Base-by-base conservation (phyloP, 2,797 vertebrate species). In the Oreochromis mossambicus region DNA sequence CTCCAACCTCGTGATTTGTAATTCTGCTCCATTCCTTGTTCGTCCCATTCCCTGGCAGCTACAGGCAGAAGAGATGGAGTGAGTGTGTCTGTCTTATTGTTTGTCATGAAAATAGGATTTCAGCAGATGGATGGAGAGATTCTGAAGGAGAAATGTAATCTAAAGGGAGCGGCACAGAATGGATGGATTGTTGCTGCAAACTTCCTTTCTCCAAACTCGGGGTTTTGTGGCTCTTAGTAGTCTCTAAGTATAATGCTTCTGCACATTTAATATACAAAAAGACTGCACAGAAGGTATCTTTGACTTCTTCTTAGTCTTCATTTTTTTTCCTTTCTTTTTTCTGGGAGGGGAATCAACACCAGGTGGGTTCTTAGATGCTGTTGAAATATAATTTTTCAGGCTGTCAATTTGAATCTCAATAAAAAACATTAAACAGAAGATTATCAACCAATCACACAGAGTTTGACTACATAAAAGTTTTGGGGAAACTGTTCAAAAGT, bases 41-140 rank as follows among this genome's bases (percentile, higher is more conserved):
- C 12, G 2, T 77, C 66, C 46, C 6, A 3, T 54, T 87, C 34
- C 68, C 41, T 80, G 88, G 80, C 82, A 88, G 86, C 80, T 86
- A 50, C 61, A 73, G 80, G 83, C 82, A 54, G 83, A 70, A 75
- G 75, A 86, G 84, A 87, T 85, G 82, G 84, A 90, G 82, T 56
- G 83, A 83, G 73, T 84, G 52, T 79, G 80, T 51, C 82, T 82
- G 43, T 87, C 79, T 86, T 80, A 90, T 82, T 92, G 85, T 92
- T 87, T 88, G 84, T 90, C 89, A 91, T 88, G 78, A 87, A 92
- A 92, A 91, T 90, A 88, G 85, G 86, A 92, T 91, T 93, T 87
- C 84, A 81, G 84, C 82, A 84, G 90, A 92, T 90, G 85, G 87
- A 91, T 89, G 86, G 83, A 86, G 55, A 78, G 73, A 90, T 87